Percentiles rank a stretch among this genome's conserved stretches.
phyloP scores from a whole-genome alignment of 2,113 vertebrate genomes.

The Microtus ochrogaster region DNA sequence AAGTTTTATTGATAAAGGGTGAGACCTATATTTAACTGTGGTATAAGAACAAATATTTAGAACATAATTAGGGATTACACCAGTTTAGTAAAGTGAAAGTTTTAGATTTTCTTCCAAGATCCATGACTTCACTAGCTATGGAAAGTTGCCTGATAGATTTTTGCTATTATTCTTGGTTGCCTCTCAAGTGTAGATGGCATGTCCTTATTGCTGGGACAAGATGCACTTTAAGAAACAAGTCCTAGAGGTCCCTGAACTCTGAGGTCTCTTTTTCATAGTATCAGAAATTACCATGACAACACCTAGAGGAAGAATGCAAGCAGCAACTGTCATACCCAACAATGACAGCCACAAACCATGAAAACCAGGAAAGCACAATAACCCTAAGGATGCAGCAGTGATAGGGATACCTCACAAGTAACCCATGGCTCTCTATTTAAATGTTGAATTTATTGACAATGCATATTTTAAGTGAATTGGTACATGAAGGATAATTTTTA shows the following conservation, averaged over 20 bases:
- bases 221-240: not conserved
- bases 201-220: not conserved
- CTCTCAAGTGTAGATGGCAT: not conserved
- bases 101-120: not conserved
- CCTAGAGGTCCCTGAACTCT: not conserved
- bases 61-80: too few species aligned
- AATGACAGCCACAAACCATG: not conserved
- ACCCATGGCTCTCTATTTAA: not conserved
- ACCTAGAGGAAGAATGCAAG: not conserved
- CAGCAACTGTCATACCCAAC: not conserved
- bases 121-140: not conserved
- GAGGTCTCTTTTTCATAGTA: not conserved
- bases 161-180: not conserved
- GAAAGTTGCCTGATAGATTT: not conserved
- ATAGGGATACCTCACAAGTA: not conserved
- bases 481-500: not conserved
- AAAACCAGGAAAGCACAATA: not conserved
- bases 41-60: not conserved
- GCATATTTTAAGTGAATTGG: slow-evolving; percentile 26
- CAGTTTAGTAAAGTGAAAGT: not conserved
- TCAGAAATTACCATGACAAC: not conserved
- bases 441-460: not conserved
- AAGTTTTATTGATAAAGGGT: not conserved
- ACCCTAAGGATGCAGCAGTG: not conserved
- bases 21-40: not conserved